A percentile compares a stretch with the other conserved stretches of the same genome.
Evolutionary conservation across 2,113 vertebrate species (phyloP).

Genomic region (Paracanthobrama guichenoti): DNA sequence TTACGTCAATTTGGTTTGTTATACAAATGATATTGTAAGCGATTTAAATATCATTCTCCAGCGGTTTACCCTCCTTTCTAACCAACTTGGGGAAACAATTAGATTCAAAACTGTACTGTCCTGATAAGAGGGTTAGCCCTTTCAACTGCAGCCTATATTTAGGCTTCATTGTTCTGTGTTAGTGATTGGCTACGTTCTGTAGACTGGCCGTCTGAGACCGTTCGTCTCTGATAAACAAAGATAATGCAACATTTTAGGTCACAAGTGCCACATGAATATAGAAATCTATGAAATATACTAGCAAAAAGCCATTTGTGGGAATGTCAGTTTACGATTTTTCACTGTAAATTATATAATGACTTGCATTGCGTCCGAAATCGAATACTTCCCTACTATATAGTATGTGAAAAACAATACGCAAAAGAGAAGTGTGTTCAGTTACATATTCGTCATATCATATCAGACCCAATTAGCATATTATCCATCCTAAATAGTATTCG

Average conservation of each 20-base stretch:
- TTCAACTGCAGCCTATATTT: conserved; percentile 6
- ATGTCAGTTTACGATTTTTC: no score
- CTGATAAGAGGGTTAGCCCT: conserved; percentile 58
- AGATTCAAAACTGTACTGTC: conserved; percentile 53
- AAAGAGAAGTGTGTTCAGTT: no score
- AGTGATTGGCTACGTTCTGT: neutral
- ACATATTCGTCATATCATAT: no score
- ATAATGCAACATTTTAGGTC: neutral
- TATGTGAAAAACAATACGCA: no score
- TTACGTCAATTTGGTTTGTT: conserved; percentile 58
- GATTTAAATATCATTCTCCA: conserved; percentile 46
- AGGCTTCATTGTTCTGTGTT: conserved; percentile 26
- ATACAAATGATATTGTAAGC: conserved; percentile 55
- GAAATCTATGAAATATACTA: neutral
- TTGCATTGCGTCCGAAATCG: no score
- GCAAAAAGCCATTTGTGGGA: neutral
- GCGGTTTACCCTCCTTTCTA: conserved; percentile 50
- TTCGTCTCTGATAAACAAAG: conserved; percentile 13
- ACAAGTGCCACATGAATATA: neutral
- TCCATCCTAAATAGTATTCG: no score
- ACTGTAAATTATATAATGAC: no score
- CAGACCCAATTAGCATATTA: no score
- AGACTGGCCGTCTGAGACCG: conserved; percentile 28
- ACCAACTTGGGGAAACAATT: conserved; percentile 61
- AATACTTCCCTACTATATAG: no score